Base-by-base conservation (phyloP, 2,797 vertebrate species). In the Euthynnus affinis region DNA sequence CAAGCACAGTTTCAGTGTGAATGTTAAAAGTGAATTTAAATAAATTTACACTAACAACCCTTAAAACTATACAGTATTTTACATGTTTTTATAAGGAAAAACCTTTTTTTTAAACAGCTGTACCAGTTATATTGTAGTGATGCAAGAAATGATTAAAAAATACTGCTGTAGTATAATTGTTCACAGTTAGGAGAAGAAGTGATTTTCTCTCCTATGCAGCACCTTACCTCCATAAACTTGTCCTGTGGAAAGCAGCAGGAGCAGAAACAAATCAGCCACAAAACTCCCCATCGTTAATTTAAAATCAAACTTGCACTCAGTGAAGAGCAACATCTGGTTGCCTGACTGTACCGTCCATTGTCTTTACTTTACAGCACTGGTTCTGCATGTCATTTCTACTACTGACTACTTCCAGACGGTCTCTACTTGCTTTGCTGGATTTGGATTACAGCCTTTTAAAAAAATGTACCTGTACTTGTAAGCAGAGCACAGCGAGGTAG, bases 201-300 rank as follows among this genome's bases (percentile, higher is more conserved):
- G 23, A 25, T 18, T 51, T 51, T 51, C 48, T 34, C 18, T 46
- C 32, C 4, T 49, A 44, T 76, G 29, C 53, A 84, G 55, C 27
- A 59, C n/a, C 90, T 91, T 90, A 96, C 95, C 95, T 93, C 88
- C 94, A 67, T 82, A 81, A 70, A 90, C 91, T 27, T 86, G 87
- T 86, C 87, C 86, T 2, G 84, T 76, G 57, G 77, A 83, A 70
- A 94, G 74, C 66, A 95, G 76, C 70, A 94, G 75, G 29, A 93
- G 55, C 8, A 94, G 82, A 71, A 93, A 76, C 44, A 93, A 40
- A 55, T 82, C 71, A 74, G 76, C 74, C 74, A 86, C 57, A 73
- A 87, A 86, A 44, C 58, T 80, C 68, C 80, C 83, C 93, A 90
- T 93, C 10, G 59, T 88, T 73, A n/a, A 10, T 74, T 69, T 68